Percentiles rank a stretch among this genome's conserved stretches.
phyloP scores from a whole-genome alignment of 2,888 invertebrate genomes.

The Orchesella flavescens region DNA sequence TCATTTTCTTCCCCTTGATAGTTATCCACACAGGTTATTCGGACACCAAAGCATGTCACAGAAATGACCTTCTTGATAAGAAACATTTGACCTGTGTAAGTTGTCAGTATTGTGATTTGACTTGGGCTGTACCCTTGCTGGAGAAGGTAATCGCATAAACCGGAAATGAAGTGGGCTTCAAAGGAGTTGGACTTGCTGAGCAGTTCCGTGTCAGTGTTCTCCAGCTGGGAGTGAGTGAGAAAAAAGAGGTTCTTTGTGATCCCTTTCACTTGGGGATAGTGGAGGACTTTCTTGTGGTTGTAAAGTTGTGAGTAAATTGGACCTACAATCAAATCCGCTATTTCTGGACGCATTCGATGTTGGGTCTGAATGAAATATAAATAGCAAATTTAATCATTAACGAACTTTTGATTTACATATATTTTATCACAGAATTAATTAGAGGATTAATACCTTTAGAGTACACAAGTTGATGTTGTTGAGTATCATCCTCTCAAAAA shows the following conservation, averaged over 20 bases:
- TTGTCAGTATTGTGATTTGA: slow-evolving; percentile 83
- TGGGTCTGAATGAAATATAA: slow-evolving; percentile 75
- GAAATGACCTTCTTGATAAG: slow-evolving; percentile 76
- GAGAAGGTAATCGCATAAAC: slow-evolving; percentile 79
- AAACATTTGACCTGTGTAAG: slow-evolving; percentile 83
- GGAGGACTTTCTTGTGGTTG: slow-evolving; percentile 78
- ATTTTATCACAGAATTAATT: too few relatives aligned
- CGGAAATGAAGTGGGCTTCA: slow-evolving; percentile 81
- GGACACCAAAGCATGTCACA: slow-evolving; percentile 76
- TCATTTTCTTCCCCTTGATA: slow-evolving; percentile 88
- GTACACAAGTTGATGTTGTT: slow-evolving; percentile 79
- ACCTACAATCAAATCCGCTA: slow-evolving; percentile 79
- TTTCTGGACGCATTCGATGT: slow-evolving; percentile 84
- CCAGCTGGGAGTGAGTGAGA: slow-evolving; percentile 76
- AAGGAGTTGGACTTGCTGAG: slow-evolving; percentile 79
- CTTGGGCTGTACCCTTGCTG: slow-evolving; percentile 78
- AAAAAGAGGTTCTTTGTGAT: slow-evolving; percentile 82
- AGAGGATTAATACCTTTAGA: slow-evolving; percentile 50
- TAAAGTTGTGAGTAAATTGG: slow-evolving; percentile 80
- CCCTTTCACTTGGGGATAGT: slow-evolving; percentile 79
- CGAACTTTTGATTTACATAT: too few relatives aligned
- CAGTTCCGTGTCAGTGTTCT: slow-evolving; percentile 76
- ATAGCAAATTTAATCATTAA: background rate
- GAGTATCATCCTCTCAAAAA: slow-evolving; percentile 86
- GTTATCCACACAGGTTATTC: slow-evolving; percentile 83